phyloP scores from a whole-genome alignment of 2,797 vertebrate species.

The Pterois miles region DNA sequence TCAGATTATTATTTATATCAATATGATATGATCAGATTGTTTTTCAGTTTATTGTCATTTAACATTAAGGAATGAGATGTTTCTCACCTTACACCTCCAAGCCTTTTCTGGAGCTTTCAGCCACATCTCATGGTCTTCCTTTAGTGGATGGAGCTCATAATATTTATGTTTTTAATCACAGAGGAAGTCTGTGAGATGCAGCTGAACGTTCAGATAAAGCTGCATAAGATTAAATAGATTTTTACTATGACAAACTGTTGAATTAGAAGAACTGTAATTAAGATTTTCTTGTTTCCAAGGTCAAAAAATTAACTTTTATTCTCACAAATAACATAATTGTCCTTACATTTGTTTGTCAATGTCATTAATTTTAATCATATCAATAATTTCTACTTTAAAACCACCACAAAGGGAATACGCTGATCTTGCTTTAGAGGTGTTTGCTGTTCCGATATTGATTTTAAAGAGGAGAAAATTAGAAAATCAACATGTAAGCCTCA shows the following conservation, averaged over 20 bases:
- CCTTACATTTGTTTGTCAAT: not conserved
- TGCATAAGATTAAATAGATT: not conserved
- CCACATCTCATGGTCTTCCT: not conserved
- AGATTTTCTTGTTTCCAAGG: too few relatives aligned
- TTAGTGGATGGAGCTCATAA: not conserved
- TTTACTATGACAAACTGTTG: too few relatives aligned
- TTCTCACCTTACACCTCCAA: not conserved
- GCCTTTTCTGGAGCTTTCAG: not conserved
- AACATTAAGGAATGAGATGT: not conserved
- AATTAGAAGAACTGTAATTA: not conserved
- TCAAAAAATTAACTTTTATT: rapidly evolving
- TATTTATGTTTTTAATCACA: not conserved
- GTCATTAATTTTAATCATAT: not conserved
- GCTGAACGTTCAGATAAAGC: not conserved
- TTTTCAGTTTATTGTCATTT: not conserved
- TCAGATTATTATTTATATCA: not conserved
- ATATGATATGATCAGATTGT: not conserved
- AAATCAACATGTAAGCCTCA: not conserved
- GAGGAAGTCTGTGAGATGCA: not conserved
- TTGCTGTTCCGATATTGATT: not conserved
- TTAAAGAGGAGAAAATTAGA: not conserved
- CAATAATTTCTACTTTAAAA: not conserved
- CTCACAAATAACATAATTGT: not conserved
- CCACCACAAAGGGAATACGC: not conserved
- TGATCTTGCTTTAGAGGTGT: not conserved